These are phyloP conservation scores for Dolichopus griseipennis DNA, from an alignment of 2,888 invertebrate genomes.

Conservation along the genomic window DNA sequence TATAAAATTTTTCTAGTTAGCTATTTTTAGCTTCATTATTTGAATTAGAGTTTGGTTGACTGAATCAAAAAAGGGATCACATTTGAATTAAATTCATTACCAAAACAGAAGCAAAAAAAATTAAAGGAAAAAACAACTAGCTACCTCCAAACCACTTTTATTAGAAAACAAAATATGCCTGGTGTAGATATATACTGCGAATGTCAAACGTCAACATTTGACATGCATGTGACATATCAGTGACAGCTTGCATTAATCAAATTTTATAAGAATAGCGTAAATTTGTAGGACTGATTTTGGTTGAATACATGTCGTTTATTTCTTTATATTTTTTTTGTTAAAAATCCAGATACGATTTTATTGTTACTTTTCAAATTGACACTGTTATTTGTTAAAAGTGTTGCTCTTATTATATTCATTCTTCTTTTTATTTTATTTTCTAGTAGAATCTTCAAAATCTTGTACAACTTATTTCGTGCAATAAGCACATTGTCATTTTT, in stretches of 20 bases:
- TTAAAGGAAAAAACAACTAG: neutral
- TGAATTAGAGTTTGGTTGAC: neutral
- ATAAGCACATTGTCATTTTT: neutral
- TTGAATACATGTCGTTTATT: neutral
- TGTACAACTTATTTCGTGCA: too few species aligned
- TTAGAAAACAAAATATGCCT: neutral
- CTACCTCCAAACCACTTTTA: neutral
- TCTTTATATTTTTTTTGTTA: neutral
- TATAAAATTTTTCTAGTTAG: neutral
- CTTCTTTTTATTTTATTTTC: neutral
- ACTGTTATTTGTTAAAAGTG: neutral
- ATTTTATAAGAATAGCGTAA: conserved; percentile 34
- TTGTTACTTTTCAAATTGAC: neutral
- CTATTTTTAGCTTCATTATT: neutral
- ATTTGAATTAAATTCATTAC: neutral
- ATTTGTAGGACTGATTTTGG: conserved; percentile 26
- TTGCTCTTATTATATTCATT: neutral
- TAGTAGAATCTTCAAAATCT: too few species aligned
- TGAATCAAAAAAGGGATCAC: neutral
- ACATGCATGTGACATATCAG: conserved; percentile 47
- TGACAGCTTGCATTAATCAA: conserved; percentile 47
- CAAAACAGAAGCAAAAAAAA: neutral
- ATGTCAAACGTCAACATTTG: conserved; percentile 46
- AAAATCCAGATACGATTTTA: neutral
- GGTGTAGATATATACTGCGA: conserved; percentile 23